These are phyloP conservation scores for Cydia pomonella DNA, from an alignment of 1,140 invertebrate genomes.

Conservation along the genomic window DNA sequence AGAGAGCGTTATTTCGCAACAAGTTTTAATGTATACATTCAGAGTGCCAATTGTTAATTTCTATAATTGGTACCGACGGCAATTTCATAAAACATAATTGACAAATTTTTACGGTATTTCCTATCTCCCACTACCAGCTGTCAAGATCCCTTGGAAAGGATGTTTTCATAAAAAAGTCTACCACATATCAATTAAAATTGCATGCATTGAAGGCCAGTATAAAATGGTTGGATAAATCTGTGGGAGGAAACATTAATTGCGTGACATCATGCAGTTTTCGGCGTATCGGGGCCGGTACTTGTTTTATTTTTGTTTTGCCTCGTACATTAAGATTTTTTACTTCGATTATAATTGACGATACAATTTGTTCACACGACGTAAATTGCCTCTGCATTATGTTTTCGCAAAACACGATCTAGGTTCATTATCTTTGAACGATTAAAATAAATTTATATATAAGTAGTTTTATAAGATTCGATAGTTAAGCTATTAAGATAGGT, in stretches of 20 bases:
- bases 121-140: slow-evolving; percentile 3
- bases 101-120: slow-evolving; percentile 3
- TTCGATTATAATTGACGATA: slow-evolving; percentile 24
- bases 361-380: slow-evolving; percentile 25
- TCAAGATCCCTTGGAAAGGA: neutral
- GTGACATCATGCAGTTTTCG: slow-evolving; percentile 27
- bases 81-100: slow-evolving; percentile 28
- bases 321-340: slow-evolving; percentile 27
- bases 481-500: neutral
- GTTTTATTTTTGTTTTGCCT: slow-evolving; percentile 22
- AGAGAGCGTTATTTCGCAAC: neutral
- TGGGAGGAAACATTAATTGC: slow-evolving; percentile 16
- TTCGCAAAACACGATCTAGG: slow-evolving; percentile 2
- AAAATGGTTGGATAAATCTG: slow-evolving; percentile 3
- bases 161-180: neutral
- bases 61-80: slow-evolving; percentile 11
- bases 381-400: slow-evolving; percentile 3
- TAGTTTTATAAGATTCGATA: neutral
- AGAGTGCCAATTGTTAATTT: slow-evolving; percentile 3
- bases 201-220: neutral
- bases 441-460: neutral
- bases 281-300: neutral
- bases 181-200: neutral
- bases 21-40: slow-evolving; percentile 13
- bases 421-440: neutral